These are phyloP conservation scores for Aphelocoma coerulescens DNA, from an alignment of 2,113 vertebrate species.

Conservation along the genomic window DNA sequence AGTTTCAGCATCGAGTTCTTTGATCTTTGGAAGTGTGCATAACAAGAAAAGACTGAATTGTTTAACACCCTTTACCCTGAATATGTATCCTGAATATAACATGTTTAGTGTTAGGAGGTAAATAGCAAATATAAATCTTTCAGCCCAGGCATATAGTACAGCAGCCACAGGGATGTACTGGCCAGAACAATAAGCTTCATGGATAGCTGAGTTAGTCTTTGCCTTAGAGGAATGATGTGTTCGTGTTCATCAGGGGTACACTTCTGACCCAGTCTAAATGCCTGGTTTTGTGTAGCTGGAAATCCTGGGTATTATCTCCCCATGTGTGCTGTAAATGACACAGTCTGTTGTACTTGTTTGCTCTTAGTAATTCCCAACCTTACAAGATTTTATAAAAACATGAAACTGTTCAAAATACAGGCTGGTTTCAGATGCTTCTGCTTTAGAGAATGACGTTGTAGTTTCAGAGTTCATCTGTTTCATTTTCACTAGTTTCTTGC, in stretches of 20 bases:
- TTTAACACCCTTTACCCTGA: not conserved
- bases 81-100: not conserved
- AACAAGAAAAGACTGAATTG: not conserved
- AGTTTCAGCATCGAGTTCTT: not conserved
- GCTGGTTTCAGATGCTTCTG: not conserved
- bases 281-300: not conserved
- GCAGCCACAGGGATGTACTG: not conserved
- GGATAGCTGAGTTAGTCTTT: not conserved
- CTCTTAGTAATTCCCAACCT: not conserved
- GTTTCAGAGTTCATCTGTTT: constrained; percentile 31
- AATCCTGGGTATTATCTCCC: not conserved
- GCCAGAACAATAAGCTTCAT: not conserved
- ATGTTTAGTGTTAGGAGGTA: not conserved
- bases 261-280: not conserved
- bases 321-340: not conserved
- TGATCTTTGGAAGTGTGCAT: not conserved
- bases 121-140: not conserved
- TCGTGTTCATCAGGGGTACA: fast-evolving
- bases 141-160: not conserved
- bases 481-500: not conserved
- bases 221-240: not conserved
- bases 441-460: not conserved
- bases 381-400: not conserved
- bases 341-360: not conserved
- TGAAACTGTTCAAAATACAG: not conserved